Evolutionary conservation across 2,888 invertebrate genomes (phyloP).

Genomic region (Eristalis intricaria): DNA sequence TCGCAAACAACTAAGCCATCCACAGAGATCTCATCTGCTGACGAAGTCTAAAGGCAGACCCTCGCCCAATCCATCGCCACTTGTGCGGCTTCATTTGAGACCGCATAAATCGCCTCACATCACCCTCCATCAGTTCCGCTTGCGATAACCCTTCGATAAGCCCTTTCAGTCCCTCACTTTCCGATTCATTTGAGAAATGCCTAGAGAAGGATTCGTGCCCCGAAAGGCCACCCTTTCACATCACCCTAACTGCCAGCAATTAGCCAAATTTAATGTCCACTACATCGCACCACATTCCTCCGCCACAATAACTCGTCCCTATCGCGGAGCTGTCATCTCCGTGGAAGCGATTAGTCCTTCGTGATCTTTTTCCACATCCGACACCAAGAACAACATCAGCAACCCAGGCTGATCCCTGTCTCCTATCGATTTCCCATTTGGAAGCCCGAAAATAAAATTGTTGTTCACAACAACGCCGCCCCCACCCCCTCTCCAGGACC

Average conservation of each 20-base stretch:
- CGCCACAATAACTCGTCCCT: background rate
- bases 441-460: conserved; percentile 45
- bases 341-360: conserved; percentile 11
- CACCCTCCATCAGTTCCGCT: background rate
- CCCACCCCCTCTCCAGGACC: background rate
- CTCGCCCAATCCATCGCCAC: too few species aligned
- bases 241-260: background rate
- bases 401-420: conserved; percentile 15
- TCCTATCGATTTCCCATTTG: conserved; percentile 32
- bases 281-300: background rate
- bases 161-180: background rate
- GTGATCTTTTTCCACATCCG: background rate
- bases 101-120: background rate
- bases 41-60: too few species aligned
- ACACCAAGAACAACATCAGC: background rate
- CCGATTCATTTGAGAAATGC: background rate
- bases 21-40: background rate
- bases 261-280: background rate
- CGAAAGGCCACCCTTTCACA: background rate
- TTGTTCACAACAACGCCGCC: conserved; percentile 25
- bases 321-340: background rate
- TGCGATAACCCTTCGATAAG: background rate
- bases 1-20: background rate
- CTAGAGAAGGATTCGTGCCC: background rate
- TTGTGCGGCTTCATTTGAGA: too few species aligned